These are phyloP conservation scores for Zaprionus kolodkinae DNA, from an alignment of 1,140 invertebrate species.

Conservation along the genomic window DNA sequence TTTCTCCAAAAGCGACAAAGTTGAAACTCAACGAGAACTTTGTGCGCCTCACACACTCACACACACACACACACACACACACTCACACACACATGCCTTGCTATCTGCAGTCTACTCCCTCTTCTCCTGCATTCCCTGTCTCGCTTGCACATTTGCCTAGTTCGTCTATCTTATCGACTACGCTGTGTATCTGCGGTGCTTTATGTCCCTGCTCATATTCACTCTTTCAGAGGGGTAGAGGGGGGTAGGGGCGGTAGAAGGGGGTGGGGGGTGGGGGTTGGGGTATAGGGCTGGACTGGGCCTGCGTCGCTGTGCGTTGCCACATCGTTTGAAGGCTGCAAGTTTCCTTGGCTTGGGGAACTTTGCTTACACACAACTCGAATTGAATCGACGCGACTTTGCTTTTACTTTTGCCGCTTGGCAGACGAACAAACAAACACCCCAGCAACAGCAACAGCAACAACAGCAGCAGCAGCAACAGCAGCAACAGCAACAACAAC, in stretches of 20 bases:
- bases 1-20: slow-evolving; percentile 42
- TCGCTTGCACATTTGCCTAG: background rate
- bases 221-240: background rate
- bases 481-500: slow-evolving; percentile 11
- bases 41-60: slow-evolving; percentile 8
- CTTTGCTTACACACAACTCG: slow-evolving; percentile 64
- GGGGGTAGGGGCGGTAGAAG: background rate
- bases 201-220: slow-evolving; percentile 37
- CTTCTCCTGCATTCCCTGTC: background rate
- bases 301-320: background rate
- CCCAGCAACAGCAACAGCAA: slow-evolving; percentile 8
- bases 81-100: background rate
- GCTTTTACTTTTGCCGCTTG: slow-evolving; percentile 48
- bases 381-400: slow-evolving; percentile 56
- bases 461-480: background rate
- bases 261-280: background rate
- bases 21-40: slow-evolving; percentile 50
- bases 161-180: slow-evolving; percentile 32
- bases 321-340: slow-evolving; percentile 29
- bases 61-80: background rate
- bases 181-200: slow-evolving; percentile 30
- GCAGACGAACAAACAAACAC: slow-evolving; percentile 37
- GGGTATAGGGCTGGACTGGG: background rate
- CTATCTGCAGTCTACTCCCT: background rate
- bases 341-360: slow-evolving; percentile 47